phyloP scores from a whole-genome alignment of 2,888 invertebrate species.

The Ellobium chinense region DNA sequence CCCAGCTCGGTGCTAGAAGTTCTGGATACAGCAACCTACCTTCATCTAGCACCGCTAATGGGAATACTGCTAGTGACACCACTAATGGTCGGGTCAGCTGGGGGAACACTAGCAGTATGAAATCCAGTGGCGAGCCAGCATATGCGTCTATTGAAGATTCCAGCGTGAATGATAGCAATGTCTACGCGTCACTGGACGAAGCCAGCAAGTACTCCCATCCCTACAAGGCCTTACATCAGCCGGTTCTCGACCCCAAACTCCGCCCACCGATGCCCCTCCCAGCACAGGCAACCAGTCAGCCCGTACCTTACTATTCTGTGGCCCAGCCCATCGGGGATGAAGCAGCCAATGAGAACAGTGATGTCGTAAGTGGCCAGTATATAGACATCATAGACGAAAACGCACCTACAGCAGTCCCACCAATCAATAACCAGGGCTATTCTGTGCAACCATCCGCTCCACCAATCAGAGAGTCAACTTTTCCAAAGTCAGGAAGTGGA shows the following conservation, averaged over 20 bases:
- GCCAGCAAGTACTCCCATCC: neutral
- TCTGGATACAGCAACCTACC: neutral
- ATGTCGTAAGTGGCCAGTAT: neutral
- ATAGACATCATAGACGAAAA: neutral
- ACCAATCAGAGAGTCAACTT: neutral
- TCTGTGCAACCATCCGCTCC: neutral
- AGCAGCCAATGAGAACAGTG: neutral
- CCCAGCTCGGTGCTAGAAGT: neutral
- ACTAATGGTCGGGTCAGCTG: neutral
- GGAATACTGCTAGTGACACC: neutral
- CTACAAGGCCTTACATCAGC: neutral
- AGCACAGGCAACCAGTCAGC: neutral
- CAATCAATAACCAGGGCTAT: neutral
- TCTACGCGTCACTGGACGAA: neutral
- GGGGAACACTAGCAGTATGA: no score
- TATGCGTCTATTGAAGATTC: neutral
- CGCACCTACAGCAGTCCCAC: neutral
- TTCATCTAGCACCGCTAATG: neutral
- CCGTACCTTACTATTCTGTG: neutral
- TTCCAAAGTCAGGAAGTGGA: no score
- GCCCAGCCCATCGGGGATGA: neutral
- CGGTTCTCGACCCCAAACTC: neutral
- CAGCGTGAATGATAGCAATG: neutral
- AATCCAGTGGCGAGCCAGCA: neutral
- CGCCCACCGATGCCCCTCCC: constrained; percentile 4